Percentiles rank a stretch among this genome's conserved stretches.
Evolutionary conservation across 2,888 invertebrate genomes (phyloP).

Genomic region (Conops quadrifasciatus): DNA sequence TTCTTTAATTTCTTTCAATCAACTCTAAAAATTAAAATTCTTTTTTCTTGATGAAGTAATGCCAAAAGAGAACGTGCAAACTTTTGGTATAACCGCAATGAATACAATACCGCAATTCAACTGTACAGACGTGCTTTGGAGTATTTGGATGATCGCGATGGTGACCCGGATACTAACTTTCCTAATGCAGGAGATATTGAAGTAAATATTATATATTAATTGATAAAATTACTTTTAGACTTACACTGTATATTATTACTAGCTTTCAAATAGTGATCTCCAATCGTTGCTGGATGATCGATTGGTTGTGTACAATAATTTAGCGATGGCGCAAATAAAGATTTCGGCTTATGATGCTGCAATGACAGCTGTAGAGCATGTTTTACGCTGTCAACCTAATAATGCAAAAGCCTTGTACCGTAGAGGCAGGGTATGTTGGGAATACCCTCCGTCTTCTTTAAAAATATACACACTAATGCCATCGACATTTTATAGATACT

Average conservation of each 20-base stretch:
- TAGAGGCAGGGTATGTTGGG: conserved; percentile 74
- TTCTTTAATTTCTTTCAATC: too few species aligned
- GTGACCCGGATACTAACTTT: conserved; percentile 70
- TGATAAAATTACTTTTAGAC: too few species aligned
- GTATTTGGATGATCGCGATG: conserved; percentile 78
- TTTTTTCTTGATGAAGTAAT: too few species aligned
- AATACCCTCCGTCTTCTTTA: background rate
- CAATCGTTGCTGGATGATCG: conserved; percentile 79
- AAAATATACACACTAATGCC: background rate
- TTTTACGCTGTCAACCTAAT: conserved; percentile 82
- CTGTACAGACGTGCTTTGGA: conserved; percentile 87
- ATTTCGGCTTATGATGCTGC: conserved; percentile 87
- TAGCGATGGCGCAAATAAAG: conserved; percentile 92
- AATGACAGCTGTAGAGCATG: conserved; percentile 81
- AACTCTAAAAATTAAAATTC: too few species aligned
- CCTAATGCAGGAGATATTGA: conserved; percentile 63
- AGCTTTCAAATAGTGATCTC: conserved; percentile 69
- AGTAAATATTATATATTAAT: conserved; percentile 43
- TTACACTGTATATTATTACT: conserved; percentile 30
- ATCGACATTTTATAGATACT: conserved; percentile 69
- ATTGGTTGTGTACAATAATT: conserved; percentile 87
- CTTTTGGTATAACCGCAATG: conserved; percentile 87
- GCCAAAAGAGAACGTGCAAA: conserved; percentile 87
- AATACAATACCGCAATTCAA: conserved; percentile 82
- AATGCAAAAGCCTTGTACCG: conserved; percentile 92